phyloP scores from a whole-genome alignment of 2,113 vertebrate species.

The Gopherus flavomarginatus region DNA sequence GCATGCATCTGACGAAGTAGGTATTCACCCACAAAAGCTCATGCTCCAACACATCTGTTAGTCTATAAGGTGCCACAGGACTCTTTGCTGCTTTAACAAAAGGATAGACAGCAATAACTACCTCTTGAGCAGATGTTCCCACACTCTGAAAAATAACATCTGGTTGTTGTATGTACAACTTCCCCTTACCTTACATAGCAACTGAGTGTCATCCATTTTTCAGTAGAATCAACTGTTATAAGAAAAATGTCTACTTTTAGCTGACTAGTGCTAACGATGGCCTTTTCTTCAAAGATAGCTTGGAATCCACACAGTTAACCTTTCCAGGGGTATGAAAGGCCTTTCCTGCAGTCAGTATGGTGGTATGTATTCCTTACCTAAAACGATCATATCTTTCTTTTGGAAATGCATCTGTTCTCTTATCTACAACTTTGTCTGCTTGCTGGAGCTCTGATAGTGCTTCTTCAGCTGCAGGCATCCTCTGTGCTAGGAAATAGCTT shows the following conservation, averaged over 20 bases:
- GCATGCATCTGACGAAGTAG: no score
- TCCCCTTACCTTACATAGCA: neutral
- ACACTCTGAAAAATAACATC: neutral
- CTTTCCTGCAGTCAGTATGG: neutral
- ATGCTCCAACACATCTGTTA: no score
- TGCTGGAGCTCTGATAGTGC: neutral
- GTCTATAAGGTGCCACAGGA: no score
- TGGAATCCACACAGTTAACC: rapidly evolving
- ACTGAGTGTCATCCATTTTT: neutral
- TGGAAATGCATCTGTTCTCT: neutral
- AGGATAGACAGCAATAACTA: neutral
- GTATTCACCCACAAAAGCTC: no score
- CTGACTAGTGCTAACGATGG: neutral
- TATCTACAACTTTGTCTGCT: neutral
- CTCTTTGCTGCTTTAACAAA: neutral
- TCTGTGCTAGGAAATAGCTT: neutral
- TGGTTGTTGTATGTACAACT: neutral
- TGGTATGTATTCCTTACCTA: neutral
- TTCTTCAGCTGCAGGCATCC: neutral
- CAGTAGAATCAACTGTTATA: neutral
- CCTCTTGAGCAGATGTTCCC: neutral
- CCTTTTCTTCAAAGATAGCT: neutral
- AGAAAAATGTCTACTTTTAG: neutral
- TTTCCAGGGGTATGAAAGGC: rapidly evolving
- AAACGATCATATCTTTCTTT: neutral